Evolutionary conservation across 1,140 invertebrate genomes (phyloP).

Genomic region (Brachionus manjavacas): DNA sequence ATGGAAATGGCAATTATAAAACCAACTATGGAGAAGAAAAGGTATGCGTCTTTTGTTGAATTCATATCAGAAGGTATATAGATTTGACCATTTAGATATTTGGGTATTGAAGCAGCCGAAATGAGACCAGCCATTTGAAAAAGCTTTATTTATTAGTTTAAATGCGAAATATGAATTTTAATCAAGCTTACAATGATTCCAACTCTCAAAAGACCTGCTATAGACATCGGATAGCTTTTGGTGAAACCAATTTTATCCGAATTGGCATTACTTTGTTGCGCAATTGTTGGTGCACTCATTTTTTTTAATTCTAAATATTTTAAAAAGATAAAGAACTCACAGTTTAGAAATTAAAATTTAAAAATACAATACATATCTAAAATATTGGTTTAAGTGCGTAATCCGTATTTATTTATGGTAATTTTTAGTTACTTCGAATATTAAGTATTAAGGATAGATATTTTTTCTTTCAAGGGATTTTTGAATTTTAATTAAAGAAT

Average conservation of each 20-base stretch:
- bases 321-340: neutral
- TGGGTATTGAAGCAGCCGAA: slow-evolving; percentile 18
- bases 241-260: neutral
- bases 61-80: slow-evolving; percentile 27
- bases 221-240: neutral
- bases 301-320: neutral
- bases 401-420: neutral
- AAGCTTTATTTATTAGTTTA: neutral
- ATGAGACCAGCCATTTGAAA: slow-evolving; percentile 25
- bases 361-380: neutral
- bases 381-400: neutral
- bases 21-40: slow-evolving; percentile 31
- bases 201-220: neutral
- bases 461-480: neutral
- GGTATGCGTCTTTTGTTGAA: slow-evolving; percentile 22
- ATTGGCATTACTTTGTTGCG: neutral
- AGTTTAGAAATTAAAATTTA: neutral
- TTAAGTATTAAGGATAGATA: neutral
- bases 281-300: neutral
- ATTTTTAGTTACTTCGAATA: neutral
- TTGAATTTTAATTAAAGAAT: neutral
- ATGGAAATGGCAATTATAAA: slow-evolving; percentile 11
- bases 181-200: neutral
- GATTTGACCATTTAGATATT: neutral
- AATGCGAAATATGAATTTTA: neutral